Percentiles rank a stretch among this genome's conserved stretches.
These are phyloP conservation scores for Heliconius himera DNA, from an alignment of 1,140 invertebrate species.

Conservation along the genomic window DNA sequence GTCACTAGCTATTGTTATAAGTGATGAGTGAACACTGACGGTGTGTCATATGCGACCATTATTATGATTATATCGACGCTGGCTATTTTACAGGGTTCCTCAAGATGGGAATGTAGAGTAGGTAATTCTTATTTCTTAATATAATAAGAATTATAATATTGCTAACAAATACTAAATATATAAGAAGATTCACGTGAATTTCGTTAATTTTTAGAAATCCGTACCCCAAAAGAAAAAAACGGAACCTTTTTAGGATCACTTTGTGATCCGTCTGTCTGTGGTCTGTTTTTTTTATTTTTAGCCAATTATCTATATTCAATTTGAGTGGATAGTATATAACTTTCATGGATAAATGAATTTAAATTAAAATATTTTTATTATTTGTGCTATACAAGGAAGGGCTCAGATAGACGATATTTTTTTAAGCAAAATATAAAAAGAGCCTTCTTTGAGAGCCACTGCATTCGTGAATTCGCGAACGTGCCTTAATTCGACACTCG, in stretches of 20 bases:
- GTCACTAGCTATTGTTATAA: conserved; percentile 23
- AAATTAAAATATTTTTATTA: too few species aligned
- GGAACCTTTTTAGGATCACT: too few species aligned
- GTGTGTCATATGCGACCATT: conserved; percentile 39
- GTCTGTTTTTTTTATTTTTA: too few species aligned
- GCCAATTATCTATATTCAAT: too few species aligned
- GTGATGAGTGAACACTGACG: conserved; percentile 31
- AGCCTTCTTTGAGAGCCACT: conserved; percentile 46
- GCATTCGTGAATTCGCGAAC: conserved; percentile 49
- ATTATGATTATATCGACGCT: conserved; percentile 55
- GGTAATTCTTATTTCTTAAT: neutral
- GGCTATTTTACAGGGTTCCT: conserved; percentile 40
- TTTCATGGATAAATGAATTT: too few species aligned
- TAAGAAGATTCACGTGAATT: too few species aligned
- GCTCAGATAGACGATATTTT: neutral
- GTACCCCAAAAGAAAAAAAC: too few species aligned
- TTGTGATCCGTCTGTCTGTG: too few species aligned
- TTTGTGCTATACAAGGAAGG: too few species aligned
- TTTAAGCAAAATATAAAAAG: neutral
- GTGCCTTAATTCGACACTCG: conserved; percentile 48
- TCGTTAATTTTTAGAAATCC: too few species aligned
- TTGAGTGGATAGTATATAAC: too few species aligned
- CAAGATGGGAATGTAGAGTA: conserved; percentile 35
- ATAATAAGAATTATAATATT: neutral
- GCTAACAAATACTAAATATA: too few species aligned